Base-by-base conservation (phyloP, 2,797 vertebrate genomes). In the Gadopsis bispinosus region DNA sequence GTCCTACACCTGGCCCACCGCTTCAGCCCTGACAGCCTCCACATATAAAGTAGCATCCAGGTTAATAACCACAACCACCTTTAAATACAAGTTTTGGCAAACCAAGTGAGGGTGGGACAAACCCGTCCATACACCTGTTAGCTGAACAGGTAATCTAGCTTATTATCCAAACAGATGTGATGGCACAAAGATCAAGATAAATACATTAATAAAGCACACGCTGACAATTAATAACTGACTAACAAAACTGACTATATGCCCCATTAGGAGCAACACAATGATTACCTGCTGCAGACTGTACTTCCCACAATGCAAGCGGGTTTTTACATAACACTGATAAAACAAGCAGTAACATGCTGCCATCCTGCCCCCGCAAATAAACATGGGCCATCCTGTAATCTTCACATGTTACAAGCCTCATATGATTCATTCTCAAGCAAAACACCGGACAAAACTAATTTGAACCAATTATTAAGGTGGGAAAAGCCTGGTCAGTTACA, bases 1-100 rank as follows among this genome's bases (percentile, higher is more conserved):
- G 80, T 77, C 80, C 54, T 56, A 70, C 79, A 87, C 85, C 83
- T 84, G 83, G 65, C 48, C 69, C 74, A 83, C 64, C 67, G 12
- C 29, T 9, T 35, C 26, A 37, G 8, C 68, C n/a, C 62, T 39
- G 48, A 54, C 50, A 56, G 54, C 39, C 19, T 47, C 41, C 7
- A 7, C 55, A 31, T 66, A n/a, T 9, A 20, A 65, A 70, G 64
- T 19, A 73, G 62, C 20, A 50, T 29, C 31, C 7, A 43, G 58
- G 37, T 75, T 50, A 54, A 64, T 55, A 8, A 51, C 50, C 16
- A 29, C 68, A 64, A 37, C 10, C 17, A 20, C 14, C 2, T 60
- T 43, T 43, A 71, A 50, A 75, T 12, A 54, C 14, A 22, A 29
- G 29, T 73, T 50, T 0, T 51, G 39, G 56, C 39, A n/a, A 2